Conservation (phyloP, 2,797 vertebrate species). For the Hirundo rustica region DNA sequence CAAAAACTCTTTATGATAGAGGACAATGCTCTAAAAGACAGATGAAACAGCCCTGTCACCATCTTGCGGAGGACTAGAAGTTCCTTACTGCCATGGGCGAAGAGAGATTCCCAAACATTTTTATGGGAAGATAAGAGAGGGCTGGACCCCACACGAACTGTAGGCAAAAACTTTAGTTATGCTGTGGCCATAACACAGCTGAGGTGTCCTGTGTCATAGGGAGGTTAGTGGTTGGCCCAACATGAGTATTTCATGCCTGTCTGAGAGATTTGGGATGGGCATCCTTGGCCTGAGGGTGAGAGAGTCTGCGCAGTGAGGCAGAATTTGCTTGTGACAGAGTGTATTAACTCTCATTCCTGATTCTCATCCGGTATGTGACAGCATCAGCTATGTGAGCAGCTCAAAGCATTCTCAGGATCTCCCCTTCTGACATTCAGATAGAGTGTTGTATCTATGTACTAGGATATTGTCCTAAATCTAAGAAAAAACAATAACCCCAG, state of each 20-base stretch:
- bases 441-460: neutral
- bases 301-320: accelerated
- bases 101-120: neutral
- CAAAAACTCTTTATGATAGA: accelerated
- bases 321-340: neutral
- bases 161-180: neutral
- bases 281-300: neutral
- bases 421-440: neutral
- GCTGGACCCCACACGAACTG: neutral
- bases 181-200: neutral
- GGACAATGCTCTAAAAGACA: neutral
- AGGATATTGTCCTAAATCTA: neutral
- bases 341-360: neutral
- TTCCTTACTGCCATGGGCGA: neutral
- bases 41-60: neutral
- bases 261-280: neutral
- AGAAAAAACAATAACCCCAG: neutral
- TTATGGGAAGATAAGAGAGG: neutral
- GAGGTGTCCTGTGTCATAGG: neutral
- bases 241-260: neutral
- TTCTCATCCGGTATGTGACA: neutral
- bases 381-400: neutral
- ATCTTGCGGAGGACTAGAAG: neutral
- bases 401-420: neutral
- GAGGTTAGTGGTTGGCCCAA: neutral